phyloP scores from a whole-genome alignment of 2,888 invertebrate species.

The Drosophila multiciliata region DNA sequence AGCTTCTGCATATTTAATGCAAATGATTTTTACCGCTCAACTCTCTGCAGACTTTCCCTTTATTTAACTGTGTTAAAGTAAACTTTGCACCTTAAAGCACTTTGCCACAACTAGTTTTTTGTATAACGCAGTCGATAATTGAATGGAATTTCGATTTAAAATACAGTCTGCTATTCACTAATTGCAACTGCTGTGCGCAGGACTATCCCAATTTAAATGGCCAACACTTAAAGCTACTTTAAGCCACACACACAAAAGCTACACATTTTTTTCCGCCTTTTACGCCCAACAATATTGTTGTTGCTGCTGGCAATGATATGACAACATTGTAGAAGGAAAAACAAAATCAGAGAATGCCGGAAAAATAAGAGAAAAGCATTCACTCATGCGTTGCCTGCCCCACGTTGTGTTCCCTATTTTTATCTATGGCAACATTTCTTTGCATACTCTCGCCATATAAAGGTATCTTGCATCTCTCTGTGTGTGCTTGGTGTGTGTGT shows the following conservation, averaged over 20 bases:
- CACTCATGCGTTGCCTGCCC: constrained; percentile 63
- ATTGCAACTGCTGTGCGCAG: constrained; percentile 9
- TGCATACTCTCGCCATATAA: constrained; percentile 31
- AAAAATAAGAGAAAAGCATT: constrained; percentile 29
- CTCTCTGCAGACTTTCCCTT: background rate
- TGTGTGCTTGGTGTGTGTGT: background rate
- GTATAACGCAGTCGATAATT: background rate
- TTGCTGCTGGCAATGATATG: constrained; percentile 62
- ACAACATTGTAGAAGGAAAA: constrained; percentile 52
- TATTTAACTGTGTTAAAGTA: background rate
- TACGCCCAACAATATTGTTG: constrained; percentile 32
- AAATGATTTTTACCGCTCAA: constrained; percentile 15
- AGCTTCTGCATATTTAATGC: constrained; percentile 45
- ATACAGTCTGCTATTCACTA: constrained; percentile 35
- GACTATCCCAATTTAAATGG: constrained; percentile 21
- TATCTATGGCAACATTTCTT: constrained; percentile 16
- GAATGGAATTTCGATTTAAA: constrained; percentile 5
- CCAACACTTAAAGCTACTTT: constrained; percentile 14
- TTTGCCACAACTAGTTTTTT: constrained; percentile 5
- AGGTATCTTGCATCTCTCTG: constrained; percentile 26
- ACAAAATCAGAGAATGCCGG: background rate
- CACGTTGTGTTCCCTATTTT: constrained; percentile 24
- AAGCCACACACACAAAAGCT: background rate
- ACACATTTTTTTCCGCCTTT: constrained; percentile 39
- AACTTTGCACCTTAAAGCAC: constrained; percentile 8